Evolutionary conservation across 2,113 vertebrate genomes (phyloP), one percentile per base, ranked within the genome.

Genomic region (Melanotaenia duboulayi): DNA sequence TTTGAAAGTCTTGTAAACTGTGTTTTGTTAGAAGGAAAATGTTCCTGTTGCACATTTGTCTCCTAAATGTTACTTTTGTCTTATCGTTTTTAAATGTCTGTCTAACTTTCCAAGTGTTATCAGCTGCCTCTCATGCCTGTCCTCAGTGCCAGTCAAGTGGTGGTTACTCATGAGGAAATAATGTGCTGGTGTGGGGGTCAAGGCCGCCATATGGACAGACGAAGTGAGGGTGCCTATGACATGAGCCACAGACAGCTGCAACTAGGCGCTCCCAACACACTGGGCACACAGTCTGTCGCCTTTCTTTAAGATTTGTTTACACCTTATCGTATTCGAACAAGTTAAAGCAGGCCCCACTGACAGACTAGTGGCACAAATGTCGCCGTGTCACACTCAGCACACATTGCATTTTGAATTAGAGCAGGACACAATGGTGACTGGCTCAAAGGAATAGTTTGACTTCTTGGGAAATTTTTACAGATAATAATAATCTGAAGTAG

Each of bases 151-250:
- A 74, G 78, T 86, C 69, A 82, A 91, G 90, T 85, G 87, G 50
- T 72, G 82, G 81, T 90, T 89, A 90, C 88, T 91, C 89, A 92
- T 79, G 63, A 85, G 85, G 80, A 90, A 91, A 90, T 87, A 87
- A 91, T 88, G 81, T 67, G 58, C 65, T 48, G 52, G 72, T 74
- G 71, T 67, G 72, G 24, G 81, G 75, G 83, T 84, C 74, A 88
- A 88, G 90, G 90, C 88, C 75, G 14, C 22, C 55, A 7, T 57
- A 13, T 78, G 76, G 77, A 54, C 87, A 55, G 57, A 65, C 85
- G 51, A 56, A 71, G 65, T 14, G 20, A 69, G 71, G 49, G 71
- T 61, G 61, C 65, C 65, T 44, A 20, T 75, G 61, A 86, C 77
- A 78, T 56, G 80, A 87, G 61, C 73, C 48, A 52, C 75, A 51